Conservation (phyloP, 37 sponge, comb jelly and placozoan genomes). For the Chondrosia reniformis region DNA sequence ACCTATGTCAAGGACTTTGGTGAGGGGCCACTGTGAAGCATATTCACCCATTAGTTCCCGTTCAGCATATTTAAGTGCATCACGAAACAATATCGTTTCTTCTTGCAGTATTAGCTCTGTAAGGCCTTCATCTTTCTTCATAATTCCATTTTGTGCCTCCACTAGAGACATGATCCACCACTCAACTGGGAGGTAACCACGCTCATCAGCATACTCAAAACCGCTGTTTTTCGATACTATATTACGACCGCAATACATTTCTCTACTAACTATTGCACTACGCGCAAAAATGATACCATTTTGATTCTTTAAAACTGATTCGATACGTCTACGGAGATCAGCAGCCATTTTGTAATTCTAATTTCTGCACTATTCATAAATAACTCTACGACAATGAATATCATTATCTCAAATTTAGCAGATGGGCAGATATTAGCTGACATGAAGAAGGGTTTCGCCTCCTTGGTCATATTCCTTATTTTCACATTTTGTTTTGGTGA, state of each 20-base stretch:
- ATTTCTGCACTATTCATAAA: too few species aligned
- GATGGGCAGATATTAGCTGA: neutral
- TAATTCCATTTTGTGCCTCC: constrained; percentile 56
- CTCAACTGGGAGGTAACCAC: constrained; percentile 82
- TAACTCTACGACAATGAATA: too few species aligned
- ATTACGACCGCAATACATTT: constrained; percentile 73
- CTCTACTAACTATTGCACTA: constrained; percentile 56
- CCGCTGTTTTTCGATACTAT: constrained; percentile 69
- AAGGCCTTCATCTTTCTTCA: constrained; percentile 63
- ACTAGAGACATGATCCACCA: constrained; percentile 94
- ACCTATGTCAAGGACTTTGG: constrained; percentile 86
- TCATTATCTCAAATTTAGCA: too few species aligned
- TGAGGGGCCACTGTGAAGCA: constrained; percentile 72
- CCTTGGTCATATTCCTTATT: too few species aligned
- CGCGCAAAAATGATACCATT: constrained; percentile 63
- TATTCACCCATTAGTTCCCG: constrained; percentile 62
- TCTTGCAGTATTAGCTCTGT: constrained; percentile 41
- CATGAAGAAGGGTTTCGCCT: neutral
- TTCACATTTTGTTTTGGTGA: too few species aligned
- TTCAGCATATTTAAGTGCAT: constrained; percentile 49
- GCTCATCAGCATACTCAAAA: constrained; percentile 46
- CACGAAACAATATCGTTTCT: constrained; percentile 27
- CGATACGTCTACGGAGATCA: neutral
- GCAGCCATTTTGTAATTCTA: too few species aligned
- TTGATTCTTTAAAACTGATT: constrained; percentile 34